Conservation (phyloP, 2,797 vertebrate species). For the Periparus ater region DNA sequence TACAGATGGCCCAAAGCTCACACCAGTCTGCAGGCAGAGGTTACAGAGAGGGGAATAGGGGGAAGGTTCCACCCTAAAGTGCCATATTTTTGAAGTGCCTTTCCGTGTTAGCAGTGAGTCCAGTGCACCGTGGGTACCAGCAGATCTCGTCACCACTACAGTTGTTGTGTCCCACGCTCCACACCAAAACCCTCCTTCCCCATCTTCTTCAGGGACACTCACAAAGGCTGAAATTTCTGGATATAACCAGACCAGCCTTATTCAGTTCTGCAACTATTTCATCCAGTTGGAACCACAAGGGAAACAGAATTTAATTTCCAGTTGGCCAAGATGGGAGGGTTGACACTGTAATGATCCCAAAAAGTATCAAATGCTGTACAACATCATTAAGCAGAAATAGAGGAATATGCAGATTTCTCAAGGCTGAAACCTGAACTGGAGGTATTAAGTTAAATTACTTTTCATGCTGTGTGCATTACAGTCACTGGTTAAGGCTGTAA, state of each 20-base stretch:
- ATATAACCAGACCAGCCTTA: not conserved
- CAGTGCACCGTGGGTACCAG: accelerated
- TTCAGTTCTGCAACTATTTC: not conserved
- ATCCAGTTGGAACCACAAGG: not conserved
- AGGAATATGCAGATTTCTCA: not conserved
- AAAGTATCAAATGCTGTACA: slow-evolving; percentile 3
- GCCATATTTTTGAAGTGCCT: not conserved
- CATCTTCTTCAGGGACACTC: not conserved
- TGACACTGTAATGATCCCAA: slow-evolving; percentile 5
- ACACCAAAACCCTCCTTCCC: not conserved
- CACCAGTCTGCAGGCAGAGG: not conserved
- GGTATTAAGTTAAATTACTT: slow-evolving; percentile 33
- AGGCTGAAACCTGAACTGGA: slow-evolving; percentile 35
- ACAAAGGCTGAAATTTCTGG: not conserved
- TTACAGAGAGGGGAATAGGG: not conserved
- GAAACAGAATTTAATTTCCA: slow-evolving; percentile 44
- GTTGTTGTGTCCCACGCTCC: not conserved
- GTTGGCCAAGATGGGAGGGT: slow-evolving; percentile 16
- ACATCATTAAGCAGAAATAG: not conserved
- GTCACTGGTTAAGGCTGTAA: not conserved
- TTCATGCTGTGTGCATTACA: not conserved
- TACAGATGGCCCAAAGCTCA: not conserved
- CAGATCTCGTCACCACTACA: accelerated
- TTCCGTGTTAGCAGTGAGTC: not conserved
- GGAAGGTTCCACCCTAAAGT: not conserved